These are phyloP conservation scores for Sminthurides aquaticus DNA, from an alignment of 2,888 invertebrate species.

Conservation along the genomic window DNA sequence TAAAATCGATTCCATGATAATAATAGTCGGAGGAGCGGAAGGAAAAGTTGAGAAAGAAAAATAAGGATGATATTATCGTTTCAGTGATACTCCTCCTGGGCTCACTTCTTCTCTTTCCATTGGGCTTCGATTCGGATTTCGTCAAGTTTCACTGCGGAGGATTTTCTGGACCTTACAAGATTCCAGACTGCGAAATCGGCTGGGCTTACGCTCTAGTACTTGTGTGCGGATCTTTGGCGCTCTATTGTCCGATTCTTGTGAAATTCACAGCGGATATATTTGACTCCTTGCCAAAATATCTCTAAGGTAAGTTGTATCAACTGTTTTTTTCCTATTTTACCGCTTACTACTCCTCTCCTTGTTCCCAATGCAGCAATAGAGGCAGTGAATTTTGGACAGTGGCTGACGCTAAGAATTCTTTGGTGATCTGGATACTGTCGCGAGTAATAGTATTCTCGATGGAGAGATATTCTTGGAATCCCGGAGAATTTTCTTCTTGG, in stretches of 20 bases:
- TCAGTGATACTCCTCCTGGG: conserved; percentile 48
- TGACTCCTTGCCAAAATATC: conserved; percentile 28
- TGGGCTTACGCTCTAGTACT: conserved; percentile 49
- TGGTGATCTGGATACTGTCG: too few relatives aligned
- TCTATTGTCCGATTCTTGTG: conserved; percentile 49
- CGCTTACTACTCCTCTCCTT: background rate
- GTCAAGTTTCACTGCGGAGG: conserved; percentile 47
- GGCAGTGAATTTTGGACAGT: too few relatives aligned
- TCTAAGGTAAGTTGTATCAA: conserved; percentile 13
- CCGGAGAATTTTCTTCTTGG: background rate
- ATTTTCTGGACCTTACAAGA: conserved; percentile 44
- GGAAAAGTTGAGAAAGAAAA: too few relatives aligned
- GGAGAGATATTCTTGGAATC: background rate
- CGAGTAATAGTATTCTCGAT: too few relatives aligned
- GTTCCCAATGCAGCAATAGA: too few relatives aligned
- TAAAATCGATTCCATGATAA: too few relatives aligned
- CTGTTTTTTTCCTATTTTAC: background rate
- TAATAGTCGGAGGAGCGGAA: too few relatives aligned
- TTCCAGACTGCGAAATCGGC: conserved; percentile 48
- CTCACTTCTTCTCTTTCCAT: conserved; percentile 48
- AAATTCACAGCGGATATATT: conserved; percentile 42
- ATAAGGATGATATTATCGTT: background rate
- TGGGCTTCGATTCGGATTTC: conserved; percentile 48
- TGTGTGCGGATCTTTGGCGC: conserved; percentile 47
- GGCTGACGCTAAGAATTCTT: too few relatives aligned